These are phyloP conservation scores for Drepana falcataria DNA, from an alignment of 2,888 invertebrate genomes.

Conservation along the genomic window DNA sequence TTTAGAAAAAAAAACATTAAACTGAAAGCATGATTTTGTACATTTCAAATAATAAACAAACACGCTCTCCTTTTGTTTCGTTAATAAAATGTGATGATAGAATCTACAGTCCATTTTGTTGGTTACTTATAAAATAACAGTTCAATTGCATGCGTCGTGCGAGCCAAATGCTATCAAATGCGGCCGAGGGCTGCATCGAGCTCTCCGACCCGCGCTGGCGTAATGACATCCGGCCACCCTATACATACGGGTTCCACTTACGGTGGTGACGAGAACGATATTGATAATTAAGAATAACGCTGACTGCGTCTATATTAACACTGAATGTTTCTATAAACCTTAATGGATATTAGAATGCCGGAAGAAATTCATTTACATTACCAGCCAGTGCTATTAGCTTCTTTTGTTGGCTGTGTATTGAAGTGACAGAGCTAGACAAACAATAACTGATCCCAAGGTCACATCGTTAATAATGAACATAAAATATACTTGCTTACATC, in stretches of 20 bases:
- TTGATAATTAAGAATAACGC: too few relatives aligned
- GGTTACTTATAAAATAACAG: constrained; percentile 71
- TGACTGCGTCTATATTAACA: too few relatives aligned
- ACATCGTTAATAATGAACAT: background rate
- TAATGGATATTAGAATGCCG: too few relatives aligned
- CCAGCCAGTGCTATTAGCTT: too few relatives aligned
- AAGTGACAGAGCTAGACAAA: too few relatives aligned
- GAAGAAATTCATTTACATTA: too few relatives aligned
- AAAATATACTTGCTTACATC: constrained; percentile 7
- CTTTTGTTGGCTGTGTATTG: too few relatives aligned
- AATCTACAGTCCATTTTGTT: constrained; percentile 69
- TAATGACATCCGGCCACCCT: background rate
- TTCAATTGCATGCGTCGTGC: constrained; percentile 48
- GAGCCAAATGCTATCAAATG: constrained; percentile 58
- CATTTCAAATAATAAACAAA: constrained; percentile 67
- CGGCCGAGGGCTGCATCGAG: constrained; percentile 21
- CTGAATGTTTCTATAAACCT: too few relatives aligned
- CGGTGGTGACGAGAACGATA: too few relatives aligned
- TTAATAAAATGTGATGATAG: constrained; percentile 74
- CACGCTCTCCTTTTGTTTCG: constrained; percentile 55
- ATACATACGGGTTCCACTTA: too few relatives aligned
- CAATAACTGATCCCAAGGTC: background rate
- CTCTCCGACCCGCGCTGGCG: constrained; percentile 9
- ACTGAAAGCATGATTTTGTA: constrained; percentile 77
- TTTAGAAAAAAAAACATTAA: constrained; percentile 69